Evolutionary conservation across 2,113 vertebrate genomes (phyloP).

Genomic region (Rutilus rutilus): DNA sequence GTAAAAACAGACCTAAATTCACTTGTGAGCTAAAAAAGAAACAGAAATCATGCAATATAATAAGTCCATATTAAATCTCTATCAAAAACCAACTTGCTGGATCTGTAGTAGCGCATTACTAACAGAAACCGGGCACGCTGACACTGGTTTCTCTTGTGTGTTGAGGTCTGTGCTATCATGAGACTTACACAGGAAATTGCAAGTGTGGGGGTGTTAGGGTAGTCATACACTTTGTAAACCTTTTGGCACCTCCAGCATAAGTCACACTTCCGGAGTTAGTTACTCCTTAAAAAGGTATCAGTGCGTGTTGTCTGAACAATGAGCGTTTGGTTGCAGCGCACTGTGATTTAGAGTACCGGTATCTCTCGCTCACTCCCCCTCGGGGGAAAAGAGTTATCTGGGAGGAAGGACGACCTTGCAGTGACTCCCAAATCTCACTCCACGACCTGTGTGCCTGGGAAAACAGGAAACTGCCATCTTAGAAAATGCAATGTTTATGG

Average conservation of each 20-base stretch:
- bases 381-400: slow-evolving; percentile 48
- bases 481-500: slow-evolving; percentile 77
- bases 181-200: slow-evolving; percentile 17
- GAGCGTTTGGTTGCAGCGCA: neutral
- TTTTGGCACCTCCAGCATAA: slow-evolving; percentile 19
- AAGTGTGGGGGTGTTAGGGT: slow-evolving; percentile 2
- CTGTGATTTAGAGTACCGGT: slow-evolving; percentile 14
- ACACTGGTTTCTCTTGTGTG: neutral
- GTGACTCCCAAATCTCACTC: slow-evolving; percentile 82
- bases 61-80: neutral
- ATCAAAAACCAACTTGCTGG: neutral
- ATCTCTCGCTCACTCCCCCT: slow-evolving; percentile 24
- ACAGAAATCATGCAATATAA: neutral
- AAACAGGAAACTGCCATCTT: slow-evolving; percentile 81
- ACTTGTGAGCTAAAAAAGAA: neutral
- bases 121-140: neutral
- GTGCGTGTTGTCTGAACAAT: slow-evolving; percentile 22
- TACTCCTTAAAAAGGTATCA: slow-evolving; percentile 22
- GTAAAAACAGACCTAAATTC: neutral
- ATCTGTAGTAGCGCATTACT: neutral
- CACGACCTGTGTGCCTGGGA: slow-evolving; percentile 83
- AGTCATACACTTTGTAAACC: neutral
- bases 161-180: slow-evolving; percentile 4
- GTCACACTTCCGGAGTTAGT: slow-evolving; percentile 12
- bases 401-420: slow-evolving; percentile 87